Base-by-base conservation (phyloP, 2,888 invertebrate genomes). In the Chesias legatella region DNA sequence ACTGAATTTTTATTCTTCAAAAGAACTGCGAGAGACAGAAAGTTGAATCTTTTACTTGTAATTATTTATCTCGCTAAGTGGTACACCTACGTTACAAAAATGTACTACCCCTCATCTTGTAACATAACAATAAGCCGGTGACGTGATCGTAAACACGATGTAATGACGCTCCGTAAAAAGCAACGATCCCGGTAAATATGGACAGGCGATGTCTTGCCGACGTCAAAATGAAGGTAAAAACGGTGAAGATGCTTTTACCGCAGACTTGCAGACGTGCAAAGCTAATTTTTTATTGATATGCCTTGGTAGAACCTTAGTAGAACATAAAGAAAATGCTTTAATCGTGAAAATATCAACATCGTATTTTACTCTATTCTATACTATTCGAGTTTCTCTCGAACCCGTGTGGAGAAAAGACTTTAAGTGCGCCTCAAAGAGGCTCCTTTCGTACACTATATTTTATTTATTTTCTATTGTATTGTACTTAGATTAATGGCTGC, bases 151-250 rank as follows among this genome's bases (percentile, higher is more conserved):
- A 85, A 86, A 85, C 74, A 79, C 62, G 55, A 50, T 54, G 54
- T 51, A 77, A 83, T 66, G 71, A 71, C 63, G 56, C 68, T 73
- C 40, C 75, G 75, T 88, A 85, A 86, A 88, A 88, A 78, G 73
- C 67, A 76, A 88, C 74, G 83, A 77, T 56, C 67, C 58, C 73
- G 53, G 77, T 86, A 86, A 88, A 88, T 76, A 83, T 73, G 73
- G 81, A 78, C 82, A 74, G 71, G 68, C 77, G 67, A 80, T 79
- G 80, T 75, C 76, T 74, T 67, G 52, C 54, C 59, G 67, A 52
- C 60, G 60, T 57, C 59, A 58, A 60, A 69, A 63, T 57, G 63
- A 60, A 59, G 56, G 56, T 60, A 63, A 69, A 72, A 69, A 64
- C 56, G 58, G 63, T 58, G 47, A 64, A 70, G 66, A 66, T 47